Base-by-base conservation (phyloP, 2,797 vertebrate species). In the Sebastes vulpes region DNA sequence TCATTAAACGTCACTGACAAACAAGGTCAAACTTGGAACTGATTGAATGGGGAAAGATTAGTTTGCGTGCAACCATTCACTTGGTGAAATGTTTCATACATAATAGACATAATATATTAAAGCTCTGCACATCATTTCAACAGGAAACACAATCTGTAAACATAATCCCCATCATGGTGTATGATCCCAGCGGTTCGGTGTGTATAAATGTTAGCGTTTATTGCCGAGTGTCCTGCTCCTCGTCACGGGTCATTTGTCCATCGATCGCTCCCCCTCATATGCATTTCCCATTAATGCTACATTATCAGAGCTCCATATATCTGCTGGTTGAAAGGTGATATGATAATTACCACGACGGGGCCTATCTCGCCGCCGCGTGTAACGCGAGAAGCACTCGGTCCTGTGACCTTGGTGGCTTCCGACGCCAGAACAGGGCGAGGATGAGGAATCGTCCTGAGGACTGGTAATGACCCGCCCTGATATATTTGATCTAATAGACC, bases 271-370 rank as follows among this genome's bases (percentile, higher is more conserved):
- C 23, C 23, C 54, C 84, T 82, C 83, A 76, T 89, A 83, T 90
- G 82, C 84, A 76, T 94, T 94, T 95, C 91, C 94, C 94, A 95
- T 94, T 95, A 95, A 92, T 89, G 92, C 83, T 59, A 32, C 91
- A 88, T 91, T 93, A 93, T 89, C 92, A 85, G 89, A 81, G 83
- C 91, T 81, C 78, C 82, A 65, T 92, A 86, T 88, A 93, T 94
- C 94, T 84, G 87, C 88, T 16, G 85, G 82, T 72, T 86, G 95
- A 93, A 96, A 96, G 85, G 83, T 66, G 93, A 96, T 91, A 84
- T 70, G 82, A 90, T 94, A 93, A 95, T 95, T 90, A 93, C 89
- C 72, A 31, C 56, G 42, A 82, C 76, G 79, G 88, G 82, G 72
- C 85, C 65, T 20, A 82, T 90, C 85, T 83, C 29, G 2, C 80